Conservation (phyloP, 2,113 vertebrate species). For the Embiotoca jacksoni region DNA sequence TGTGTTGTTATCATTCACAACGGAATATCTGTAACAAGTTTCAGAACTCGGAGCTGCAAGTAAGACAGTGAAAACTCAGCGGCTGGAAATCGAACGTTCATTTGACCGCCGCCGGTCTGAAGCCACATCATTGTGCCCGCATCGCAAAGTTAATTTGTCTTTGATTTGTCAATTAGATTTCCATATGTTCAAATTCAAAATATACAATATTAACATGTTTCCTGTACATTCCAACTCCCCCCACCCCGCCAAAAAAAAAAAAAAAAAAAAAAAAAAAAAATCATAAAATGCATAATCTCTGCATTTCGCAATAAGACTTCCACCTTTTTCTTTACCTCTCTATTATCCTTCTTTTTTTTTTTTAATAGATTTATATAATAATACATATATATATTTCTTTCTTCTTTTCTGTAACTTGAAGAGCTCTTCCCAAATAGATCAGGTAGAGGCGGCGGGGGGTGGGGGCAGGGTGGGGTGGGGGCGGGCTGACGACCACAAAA, state of each 20-base stretch:
- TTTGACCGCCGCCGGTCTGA: slow-evolving; percentile 36
- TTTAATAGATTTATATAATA: slow-evolving; percentile 67
- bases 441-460: slow-evolving; percentile 33
- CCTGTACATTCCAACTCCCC: slow-evolving; percentile 81
- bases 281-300: slow-evolving; percentile 73
- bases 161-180: slow-evolving; percentile 67
- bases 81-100: slow-evolving; percentile 9
- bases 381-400: slow-evolving; percentile 47
- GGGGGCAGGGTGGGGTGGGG: slow-evolving; percentile 29
- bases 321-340: slow-evolving; percentile 43
- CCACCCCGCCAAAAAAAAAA: slow-evolving; percentile 36
- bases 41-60: slow-evolving; percentile 53
- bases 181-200: slow-evolving; percentile 88
- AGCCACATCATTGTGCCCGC: slow-evolving; percentile 57
- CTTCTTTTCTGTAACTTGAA: slow-evolving; percentile 53
- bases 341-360: slow-evolving; percentile 56
- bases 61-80: slow-evolving; percentile 54
- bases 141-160: slow-evolving; percentile 53
- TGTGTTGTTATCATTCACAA: slow-evolving; percentile 40
- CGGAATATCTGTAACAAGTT: slow-evolving; percentile 44
- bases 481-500: slow-evolving; percentile 21
- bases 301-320: slow-evolving; percentile 69
- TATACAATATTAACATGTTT: slow-evolving; percentile 96
- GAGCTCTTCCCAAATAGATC: slow-evolving; percentile 55
- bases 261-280: slow-evolving; percentile 22